Evolutionary conservation across 2,113 vertebrate genomes (phyloP).

Genomic region (Syngnathus scovelli): DNA sequence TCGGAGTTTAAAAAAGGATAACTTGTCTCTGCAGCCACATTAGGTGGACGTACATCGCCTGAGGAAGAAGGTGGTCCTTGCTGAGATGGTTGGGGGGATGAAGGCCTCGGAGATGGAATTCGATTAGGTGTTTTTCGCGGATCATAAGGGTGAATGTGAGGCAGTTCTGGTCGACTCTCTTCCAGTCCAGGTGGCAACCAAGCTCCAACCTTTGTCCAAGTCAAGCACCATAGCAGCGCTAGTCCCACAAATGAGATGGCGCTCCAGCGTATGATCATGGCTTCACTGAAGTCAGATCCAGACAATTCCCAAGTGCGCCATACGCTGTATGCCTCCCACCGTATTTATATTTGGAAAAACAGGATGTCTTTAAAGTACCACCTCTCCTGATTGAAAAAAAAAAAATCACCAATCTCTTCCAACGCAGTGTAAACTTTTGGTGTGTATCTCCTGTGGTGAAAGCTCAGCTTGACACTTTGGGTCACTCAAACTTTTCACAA

Average conservation of each 20-base stretch:
- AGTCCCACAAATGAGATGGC: not conserved
- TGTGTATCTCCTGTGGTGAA: not conserved
- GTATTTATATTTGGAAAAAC: conserved; percentile 1
- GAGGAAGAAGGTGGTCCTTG: not conserved
- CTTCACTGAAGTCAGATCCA: not conserved
- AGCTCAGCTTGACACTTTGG: conserved; percentile 10
- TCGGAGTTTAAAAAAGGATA: not conserved
- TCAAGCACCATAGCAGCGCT: not conserved
- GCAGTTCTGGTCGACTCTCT: not conserved
- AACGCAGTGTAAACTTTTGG: not conserved
- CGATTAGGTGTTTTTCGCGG: not conserved
- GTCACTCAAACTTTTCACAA: conserved; percentile 41
- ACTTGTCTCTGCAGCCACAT: not conserved
- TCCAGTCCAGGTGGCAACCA: not conserved
- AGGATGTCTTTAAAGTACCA: conserved; percentile 1
- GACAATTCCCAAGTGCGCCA: not conserved
- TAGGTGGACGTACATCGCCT: not conserved
- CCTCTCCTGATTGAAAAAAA: not conserved
- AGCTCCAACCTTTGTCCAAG: conserved; percentile 3
- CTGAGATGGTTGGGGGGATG: not conserved
- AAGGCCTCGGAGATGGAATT: not conserved
- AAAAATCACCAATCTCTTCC: not conserved
- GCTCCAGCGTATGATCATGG: conserved; percentile 3
- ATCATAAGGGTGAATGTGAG: not conserved
- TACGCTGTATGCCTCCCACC: not conserved